Evolutionary conservation across 2,797 vertebrate species (phyloP).

Genomic region (Tragopan temminckii): DNA sequence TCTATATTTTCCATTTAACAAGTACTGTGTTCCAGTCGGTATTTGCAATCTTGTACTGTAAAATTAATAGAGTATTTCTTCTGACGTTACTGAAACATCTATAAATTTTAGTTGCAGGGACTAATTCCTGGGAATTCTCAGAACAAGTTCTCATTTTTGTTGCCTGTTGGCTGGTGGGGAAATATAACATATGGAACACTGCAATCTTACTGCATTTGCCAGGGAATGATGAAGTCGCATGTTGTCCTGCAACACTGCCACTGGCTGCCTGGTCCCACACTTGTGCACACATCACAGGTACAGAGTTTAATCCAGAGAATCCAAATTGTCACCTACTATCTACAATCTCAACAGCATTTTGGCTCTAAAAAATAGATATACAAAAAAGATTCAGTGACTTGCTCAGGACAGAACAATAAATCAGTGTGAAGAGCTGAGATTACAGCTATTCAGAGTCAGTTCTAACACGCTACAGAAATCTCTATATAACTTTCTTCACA

Average conservation of each 20-base stretch:
- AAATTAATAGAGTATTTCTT: background rate
- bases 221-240: accelerated
- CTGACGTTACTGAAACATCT: background rate
- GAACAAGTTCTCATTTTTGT: background rate
- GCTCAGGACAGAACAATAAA: background rate
- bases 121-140: background rate
- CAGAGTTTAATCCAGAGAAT: background rate
- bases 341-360: background rate
- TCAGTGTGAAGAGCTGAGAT: background rate
- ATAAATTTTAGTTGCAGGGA: background rate
- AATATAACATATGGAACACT: background rate
- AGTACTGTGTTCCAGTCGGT: background rate
- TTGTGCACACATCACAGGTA: background rate
- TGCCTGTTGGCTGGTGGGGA: background rate
- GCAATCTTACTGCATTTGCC: background rate
- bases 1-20: background rate
- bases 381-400: background rate
- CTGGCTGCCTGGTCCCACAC: background rate
- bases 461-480: background rate
- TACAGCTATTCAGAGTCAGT: background rate
- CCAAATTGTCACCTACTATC: background rate
- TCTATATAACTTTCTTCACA: background rate
- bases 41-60: background rate
- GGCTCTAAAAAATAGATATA: background rate
- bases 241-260: background rate